Conservation (phyloP, 2,888 invertebrate genomes). For the Drosophila atripex region DNA sequence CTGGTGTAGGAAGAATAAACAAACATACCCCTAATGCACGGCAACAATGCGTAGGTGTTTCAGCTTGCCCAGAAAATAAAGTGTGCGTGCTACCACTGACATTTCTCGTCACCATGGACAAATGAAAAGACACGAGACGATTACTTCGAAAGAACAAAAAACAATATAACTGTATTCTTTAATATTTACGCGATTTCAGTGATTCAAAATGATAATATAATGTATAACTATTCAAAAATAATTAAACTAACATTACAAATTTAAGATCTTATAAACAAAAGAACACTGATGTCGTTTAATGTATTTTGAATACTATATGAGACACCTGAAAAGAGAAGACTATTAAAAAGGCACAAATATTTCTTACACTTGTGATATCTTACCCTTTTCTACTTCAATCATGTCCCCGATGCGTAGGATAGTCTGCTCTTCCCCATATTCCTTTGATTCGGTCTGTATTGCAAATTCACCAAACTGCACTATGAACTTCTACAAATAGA, state of each 20-base stretch:
- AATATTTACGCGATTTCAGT: not conserved
- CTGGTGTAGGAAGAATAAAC: not conserved
- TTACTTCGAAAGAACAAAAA: not conserved
- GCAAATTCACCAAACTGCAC: conserved; percentile 62
- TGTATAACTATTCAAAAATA: no score
- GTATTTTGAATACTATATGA: conserved; percentile 49
- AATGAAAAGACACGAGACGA: not conserved
- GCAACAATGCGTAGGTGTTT: not conserved
- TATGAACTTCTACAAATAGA: conserved; percentile 64
- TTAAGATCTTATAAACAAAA: conserved; percentile 45
- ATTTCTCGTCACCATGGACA: not conserved
- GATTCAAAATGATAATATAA: no score
- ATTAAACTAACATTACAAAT: not conserved
- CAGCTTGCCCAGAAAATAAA: not conserved
- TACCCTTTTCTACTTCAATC: conserved; percentile 63
- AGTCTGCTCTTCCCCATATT: conserved; percentile 4
- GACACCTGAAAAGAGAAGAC: conserved; percentile 38
- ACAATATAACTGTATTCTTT: not conserved
- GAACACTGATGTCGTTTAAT: conserved; percentile 34
- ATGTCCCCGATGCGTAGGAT: conserved; percentile 59
- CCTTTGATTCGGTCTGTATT: conserved; percentile 36
- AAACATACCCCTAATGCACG: not conserved
- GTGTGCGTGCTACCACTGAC: no score
- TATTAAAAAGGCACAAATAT: not conserved
- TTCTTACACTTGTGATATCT: not conserved